Conservation (phyloP, 1,140 invertebrate species). For the Ridgeia piscesae region DNA sequence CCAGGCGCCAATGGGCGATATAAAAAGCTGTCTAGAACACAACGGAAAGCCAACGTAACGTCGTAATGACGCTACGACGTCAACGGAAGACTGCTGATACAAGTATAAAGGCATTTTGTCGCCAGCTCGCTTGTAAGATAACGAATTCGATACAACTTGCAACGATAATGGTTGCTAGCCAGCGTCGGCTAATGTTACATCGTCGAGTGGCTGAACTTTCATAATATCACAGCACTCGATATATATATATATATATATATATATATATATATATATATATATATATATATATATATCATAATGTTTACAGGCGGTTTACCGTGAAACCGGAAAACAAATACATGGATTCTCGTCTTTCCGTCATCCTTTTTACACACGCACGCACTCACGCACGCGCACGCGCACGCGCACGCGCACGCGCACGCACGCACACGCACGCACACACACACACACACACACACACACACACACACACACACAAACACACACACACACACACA, state of each 20-base stretch:
- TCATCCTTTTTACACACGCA: no score
- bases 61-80: background rate
- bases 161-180: background rate
- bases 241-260: slow-evolving; percentile 17
- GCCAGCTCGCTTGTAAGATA: background rate
- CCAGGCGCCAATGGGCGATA: background rate
- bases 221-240: no score
- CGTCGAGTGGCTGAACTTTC: background rate
- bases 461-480: no score
- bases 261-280: slow-evolving; percentile 18
- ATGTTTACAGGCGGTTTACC: no score
- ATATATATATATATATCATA: slow-evolving; percentile 17
- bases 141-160: background rate
- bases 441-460: no score
- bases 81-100: background rate
- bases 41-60: slow-evolving; percentile 3
- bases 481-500: no score
- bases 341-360: no score
- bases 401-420: no score
- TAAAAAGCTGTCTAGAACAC: background rate
- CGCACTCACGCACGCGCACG: no score
- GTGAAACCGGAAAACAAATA: no score
- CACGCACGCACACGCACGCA: no score
- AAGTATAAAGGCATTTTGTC: background rate
- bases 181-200: background rate